Evolutionary conservation across 2,888 invertebrate genomes (phyloP), one percentile per base, ranked within the genome.

Genomic region (Diogma glabrata): DNA sequence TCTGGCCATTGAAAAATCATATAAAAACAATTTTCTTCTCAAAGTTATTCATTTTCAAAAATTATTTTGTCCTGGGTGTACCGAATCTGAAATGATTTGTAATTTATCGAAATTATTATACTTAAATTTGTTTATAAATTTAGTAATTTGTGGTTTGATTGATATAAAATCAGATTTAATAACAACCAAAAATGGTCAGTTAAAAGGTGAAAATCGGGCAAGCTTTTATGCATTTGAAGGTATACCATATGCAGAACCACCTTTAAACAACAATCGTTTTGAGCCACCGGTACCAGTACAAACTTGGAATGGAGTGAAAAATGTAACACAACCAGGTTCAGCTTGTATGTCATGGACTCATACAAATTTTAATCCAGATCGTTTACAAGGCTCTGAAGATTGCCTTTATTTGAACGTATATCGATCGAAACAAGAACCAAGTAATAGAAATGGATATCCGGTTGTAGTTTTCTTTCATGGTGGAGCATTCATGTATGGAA

Each of bases 401-500:
- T 84, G 84, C 57, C 67, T 84, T 0, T 81, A 74, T 58, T 57
- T 83, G 2, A 84, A 81, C 62, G 71, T 84, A 1, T 75, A 76
- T 60, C 76, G 78, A 0, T 80, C 83, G 0, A 20, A 51, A 26
- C 65, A 67, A 9, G n/a, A n/a, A n/a, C 81, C 84, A 0, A 83
- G 84, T 0, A 57, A 67, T 1, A 66, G 66, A 0, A 67, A 72
- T 1, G 65, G 67, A 9, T 67, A 79, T 23, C 81, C 84, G 0
- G 84, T 84, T 0, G 57, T 84, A 43, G 74, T 82, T 2, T 77
- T 68, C 61, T 78, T 84, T 53, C 84, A 83, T 57, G 84, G 84
- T 1, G 78, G 84, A 0, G 81, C 79, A 12, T 84, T 79, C 63
- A 83, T 84, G 77, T 82, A 77, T 57, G 82, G 83, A 1, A 67